These are phyloP conservation scores for Nomada ferruginata DNA, from an alignment of 2,888 invertebrate species.

Conservation along the genomic window DNA sequence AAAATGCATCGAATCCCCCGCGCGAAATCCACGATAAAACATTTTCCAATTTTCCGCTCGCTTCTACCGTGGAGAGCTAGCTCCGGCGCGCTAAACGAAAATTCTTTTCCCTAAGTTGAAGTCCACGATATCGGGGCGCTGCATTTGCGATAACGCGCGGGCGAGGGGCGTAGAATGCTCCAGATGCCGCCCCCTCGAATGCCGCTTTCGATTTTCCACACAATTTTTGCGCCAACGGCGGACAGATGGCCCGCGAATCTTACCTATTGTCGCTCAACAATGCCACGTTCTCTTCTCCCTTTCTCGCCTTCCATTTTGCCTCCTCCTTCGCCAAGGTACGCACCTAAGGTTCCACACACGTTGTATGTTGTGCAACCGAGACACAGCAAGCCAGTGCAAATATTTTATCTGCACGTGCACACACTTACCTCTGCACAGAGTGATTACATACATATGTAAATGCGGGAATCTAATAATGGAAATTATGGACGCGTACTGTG, in stretches of 20 bases:
- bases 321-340: neutral
- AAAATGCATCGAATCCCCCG: slow-evolving; percentile 44
- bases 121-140: slow-evolving; percentile 51
- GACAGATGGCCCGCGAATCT: slow-evolving; percentile 68
- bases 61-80: slow-evolving; percentile 28
- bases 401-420: slow-evolving; percentile 43
- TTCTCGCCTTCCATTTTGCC: no score
- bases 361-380: slow-evolving; percentile 18
- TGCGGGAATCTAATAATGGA: slow-evolving; percentile 42
- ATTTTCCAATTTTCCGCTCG: slow-evolving; percentile 58
- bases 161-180: slow-evolving; percentile 38
- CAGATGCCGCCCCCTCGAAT: slow-evolving; percentile 34
- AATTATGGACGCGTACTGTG: slow-evolving; percentile 23
- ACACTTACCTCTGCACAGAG: slow-evolving; percentile 2
- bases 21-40: slow-evolving; percentile 47
- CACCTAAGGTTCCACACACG: no score
- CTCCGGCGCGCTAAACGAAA: slow-evolving; percentile 47
- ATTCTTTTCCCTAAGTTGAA: slow-evolving; percentile 55
- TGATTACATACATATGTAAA: slow-evolving; percentile 42
- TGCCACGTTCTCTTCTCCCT: slow-evolving; percentile 18
- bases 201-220: slow-evolving; percentile 68
- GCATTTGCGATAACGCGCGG: slow-evolving; percentile 43
- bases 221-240: slow-evolving; percentile 63
- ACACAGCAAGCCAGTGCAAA: slow-evolving; percentile 26
- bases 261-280: slow-evolving; percentile 67